These are phyloP conservation scores for Lithodes maja DNA, from an alignment of 2,888 invertebrate genomes.

Conservation along the genomic window DNA sequence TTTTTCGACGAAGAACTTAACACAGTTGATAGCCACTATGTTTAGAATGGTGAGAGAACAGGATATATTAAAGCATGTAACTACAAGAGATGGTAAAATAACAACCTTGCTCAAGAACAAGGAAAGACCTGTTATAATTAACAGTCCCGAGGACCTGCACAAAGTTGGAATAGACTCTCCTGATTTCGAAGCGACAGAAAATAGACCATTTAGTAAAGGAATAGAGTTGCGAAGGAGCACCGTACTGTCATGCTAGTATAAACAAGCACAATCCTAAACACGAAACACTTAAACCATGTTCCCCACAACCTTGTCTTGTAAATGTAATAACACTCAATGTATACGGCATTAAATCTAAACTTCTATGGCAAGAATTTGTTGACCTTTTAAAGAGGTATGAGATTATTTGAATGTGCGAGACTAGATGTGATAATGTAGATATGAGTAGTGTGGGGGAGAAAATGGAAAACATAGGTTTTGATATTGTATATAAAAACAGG, in stretches of 20 bases:
- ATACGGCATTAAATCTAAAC: slow-evolving; percentile 13
- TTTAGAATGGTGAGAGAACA: not conserved
- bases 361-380: slow-evolving; percentile 10
- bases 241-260: too few species aligned
- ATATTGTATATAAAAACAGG: slow-evolving; percentile 28
- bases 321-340: slow-evolving; percentile 18
- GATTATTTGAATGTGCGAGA: not conserved
- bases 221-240: not conserved
- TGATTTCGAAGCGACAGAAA: not conserved
- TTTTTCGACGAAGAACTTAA: not conserved
- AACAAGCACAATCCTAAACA: not conserved
- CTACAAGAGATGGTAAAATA: slow-evolving; percentile 10
- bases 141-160: not conserved
- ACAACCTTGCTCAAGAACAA: slow-evolving; percentile 1
- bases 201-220: not conserved
- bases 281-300: not conserved
- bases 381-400: not conserved
- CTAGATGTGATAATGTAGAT: slow-evolving; percentile 11
- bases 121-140: slow-evolving; percentile 3
- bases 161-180: slow-evolving; percentile 2
- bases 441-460: not conserved
- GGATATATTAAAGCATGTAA: not conserved
- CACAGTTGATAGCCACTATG: not conserved
- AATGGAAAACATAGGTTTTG: slow-evolving; percentile 11
- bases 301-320: not conserved